Evolutionary conservation across 2,797 vertebrate species (phyloP).

Genomic region (Myotis findleyi): DNA sequence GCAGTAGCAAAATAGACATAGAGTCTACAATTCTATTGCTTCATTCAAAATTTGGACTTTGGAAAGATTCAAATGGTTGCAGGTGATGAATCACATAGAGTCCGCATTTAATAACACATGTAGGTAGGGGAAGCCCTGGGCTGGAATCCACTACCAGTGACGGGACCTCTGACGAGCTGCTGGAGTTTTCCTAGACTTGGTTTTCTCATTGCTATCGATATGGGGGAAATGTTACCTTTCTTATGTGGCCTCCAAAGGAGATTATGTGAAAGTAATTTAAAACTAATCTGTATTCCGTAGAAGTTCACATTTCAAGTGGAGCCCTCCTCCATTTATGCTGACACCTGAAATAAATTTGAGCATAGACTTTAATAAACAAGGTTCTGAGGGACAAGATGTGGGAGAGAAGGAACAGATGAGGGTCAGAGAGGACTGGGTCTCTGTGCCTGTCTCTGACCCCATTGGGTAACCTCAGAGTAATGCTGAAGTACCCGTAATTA

Average conservation of each 20-base stretch:
- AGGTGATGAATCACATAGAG: not conserved
- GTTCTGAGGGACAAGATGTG: not conserved
- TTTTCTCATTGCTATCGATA: not conserved
- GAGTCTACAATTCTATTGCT: not conserved
- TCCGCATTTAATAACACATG: not conserved
- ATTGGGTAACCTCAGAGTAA: not conserved
- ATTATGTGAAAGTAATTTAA: not conserved
- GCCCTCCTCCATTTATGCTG: not conserved
- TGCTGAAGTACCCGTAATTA: not conserved
- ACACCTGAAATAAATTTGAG: not conserved
- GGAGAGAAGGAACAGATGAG: not conserved
- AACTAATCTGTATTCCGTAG: not conserved
- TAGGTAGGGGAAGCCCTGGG: not conserved
- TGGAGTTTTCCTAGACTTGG: not conserved
- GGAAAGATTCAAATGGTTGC: not conserved
- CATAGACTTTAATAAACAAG: not conserved
- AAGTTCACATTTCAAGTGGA: not conserved
- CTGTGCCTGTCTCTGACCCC: fast-evolving
- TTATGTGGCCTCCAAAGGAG: not conserved
- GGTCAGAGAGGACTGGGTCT: not conserved
- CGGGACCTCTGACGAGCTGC: not conserved
- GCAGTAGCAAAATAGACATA: not conserved
- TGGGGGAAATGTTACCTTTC: not conserved
- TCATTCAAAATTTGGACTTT: not conserved
- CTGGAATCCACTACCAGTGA: not conserved